Evolutionary conservation across 1,140 invertebrate species (phyloP).

Genomic region (Choristoneura fumiferana): DNA sequence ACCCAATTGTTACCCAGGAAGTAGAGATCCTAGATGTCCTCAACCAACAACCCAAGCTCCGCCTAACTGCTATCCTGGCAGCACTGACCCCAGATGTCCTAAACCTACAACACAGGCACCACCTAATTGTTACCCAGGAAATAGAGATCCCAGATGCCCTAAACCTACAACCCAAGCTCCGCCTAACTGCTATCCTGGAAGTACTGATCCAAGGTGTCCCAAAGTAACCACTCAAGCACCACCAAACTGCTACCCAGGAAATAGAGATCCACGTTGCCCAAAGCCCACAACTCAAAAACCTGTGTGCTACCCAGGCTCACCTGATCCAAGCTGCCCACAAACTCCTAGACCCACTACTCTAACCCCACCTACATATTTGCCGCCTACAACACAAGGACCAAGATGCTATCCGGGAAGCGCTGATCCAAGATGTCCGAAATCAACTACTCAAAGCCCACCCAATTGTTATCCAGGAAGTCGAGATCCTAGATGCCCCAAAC

Average conservation of each 20-base stretch:
- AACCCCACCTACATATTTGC: conserved; percentile 25
- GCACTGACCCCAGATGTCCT: conserved; percentile 66
- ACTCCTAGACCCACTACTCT: conserved; percentile 31
- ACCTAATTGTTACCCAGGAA: conserved; percentile 67
- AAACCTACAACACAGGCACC: conserved; percentile 34
- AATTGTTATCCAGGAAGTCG: conserved; percentile 38
- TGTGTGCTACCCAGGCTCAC: conserved; percentile 53
- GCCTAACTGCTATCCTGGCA: conserved; percentile 68
- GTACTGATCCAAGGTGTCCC: conserved; percentile 70
- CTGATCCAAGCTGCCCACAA: conserved; percentile 54
- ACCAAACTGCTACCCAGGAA: conserved; percentile 55
- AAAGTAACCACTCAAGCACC: conserved; percentile 32
- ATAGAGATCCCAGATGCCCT: conserved; percentile 64
- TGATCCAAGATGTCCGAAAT: conserved; percentile 58
- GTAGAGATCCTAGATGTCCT: conserved; percentile 64
- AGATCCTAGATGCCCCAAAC: conserved; percentile 61
- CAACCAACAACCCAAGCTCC: conserved; percentile 42
- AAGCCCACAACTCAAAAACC: conserved; percentile 27
- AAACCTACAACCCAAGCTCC: conserved; percentile 39
- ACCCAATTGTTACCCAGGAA: conserved; percentile 55
- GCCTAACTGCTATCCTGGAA: conserved; percentile 68
- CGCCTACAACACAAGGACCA: conserved; percentile 24
- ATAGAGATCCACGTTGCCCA: conserved; percentile 53
- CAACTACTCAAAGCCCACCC: conserved; percentile 32
- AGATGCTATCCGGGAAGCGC: conserved; percentile 40